These are phyloP conservation scores for Reticulitermes speratus DNA, from an alignment of 1,140 invertebrate species.

Conservation along the genomic window DNA sequence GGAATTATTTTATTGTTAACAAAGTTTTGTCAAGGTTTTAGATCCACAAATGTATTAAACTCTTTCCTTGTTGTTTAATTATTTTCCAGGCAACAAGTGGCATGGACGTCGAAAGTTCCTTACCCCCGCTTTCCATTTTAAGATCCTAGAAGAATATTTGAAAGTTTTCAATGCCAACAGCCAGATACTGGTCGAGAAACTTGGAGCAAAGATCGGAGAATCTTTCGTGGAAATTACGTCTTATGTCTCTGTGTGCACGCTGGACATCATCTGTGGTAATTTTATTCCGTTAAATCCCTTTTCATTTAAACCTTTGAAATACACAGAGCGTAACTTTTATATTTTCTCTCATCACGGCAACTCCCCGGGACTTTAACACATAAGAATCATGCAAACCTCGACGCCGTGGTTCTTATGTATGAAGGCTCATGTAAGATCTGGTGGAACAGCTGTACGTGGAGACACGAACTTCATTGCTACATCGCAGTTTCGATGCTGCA, in stretches of 20 bases:
- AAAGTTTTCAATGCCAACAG: constrained; percentile 61
- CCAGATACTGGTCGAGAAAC: constrained; percentile 48
- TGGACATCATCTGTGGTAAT: constrained; percentile 63
- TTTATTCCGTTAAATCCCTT: background rate
- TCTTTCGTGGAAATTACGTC: constrained; percentile 54
- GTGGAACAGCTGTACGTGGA: too few relatives aligned
- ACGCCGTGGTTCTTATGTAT: too few relatives aligned
- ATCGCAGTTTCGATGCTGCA: too few relatives aligned
- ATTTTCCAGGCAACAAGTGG: constrained; percentile 56
- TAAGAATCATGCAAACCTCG: too few relatives aligned
- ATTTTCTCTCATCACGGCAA: too few relatives aligned
- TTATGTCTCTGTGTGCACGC: constrained; percentile 55
- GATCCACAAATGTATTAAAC: too few relatives aligned
- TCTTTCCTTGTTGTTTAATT: background rate
- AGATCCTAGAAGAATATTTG: constrained; percentile 63
- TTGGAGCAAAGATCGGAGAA: constrained; percentile 41
- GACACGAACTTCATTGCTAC: too few relatives aligned
- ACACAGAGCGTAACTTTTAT: too few relatives aligned
- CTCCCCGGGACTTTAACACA: too few relatives aligned
- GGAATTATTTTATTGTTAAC: too few relatives aligned
- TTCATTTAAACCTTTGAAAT: background rate
- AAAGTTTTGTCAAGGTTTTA: too few relatives aligned
- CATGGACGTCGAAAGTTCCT: constrained; percentile 56
- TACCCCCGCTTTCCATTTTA: constrained; percentile 68
- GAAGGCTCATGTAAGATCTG: too few relatives aligned